Base-by-base conservation (phyloP, 2,888 invertebrate genomes). In the Harmothoe impar region DNA sequence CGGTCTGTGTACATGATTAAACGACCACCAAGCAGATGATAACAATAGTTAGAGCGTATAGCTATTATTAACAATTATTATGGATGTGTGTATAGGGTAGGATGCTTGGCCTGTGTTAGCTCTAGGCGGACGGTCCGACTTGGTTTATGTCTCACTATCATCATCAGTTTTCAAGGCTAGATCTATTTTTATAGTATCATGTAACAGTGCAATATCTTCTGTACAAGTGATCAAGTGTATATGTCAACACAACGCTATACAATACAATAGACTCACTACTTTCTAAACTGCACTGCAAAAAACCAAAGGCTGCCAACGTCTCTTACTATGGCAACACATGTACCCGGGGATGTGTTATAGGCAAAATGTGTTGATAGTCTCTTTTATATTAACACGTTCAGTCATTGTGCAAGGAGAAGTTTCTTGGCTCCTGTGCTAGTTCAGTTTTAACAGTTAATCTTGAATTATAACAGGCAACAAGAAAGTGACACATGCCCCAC, bases 221-320 rank as follows among this genome's bases (percentile, higher is more conserved):
- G 43, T 81, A 81, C 81, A 81, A 33, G 81, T 81, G 81, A 81
- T 81, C 81, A 81, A 81, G 81, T 81, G 81, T 33, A 43, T 81
- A 81, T 81, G 81, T 81, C 81, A 81, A 81, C 81, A 81, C 81
- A 81, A 81, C 81, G 81, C 81, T 81, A 81, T 33, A 33, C 81
- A 15, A 33, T 81, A 81, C 81, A 43, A 33, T 25, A 81, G 81
- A 33, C 81, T 33, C 35, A 81, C 81, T 81, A 81, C 81, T 35
- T 81, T 20, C 15, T 81, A 81, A 43, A 43, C 33, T 81, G 81
- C 81, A 81, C 81, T 33, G 81, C 81, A 81, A 81, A 81, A n/a
- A 77, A 43, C 43, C 43, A 43, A 43, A 81, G 17, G 43, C 43
- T 81, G 81, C 35, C 43, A 23, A 33, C 35, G 15, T 15, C 33